Evolutionary conservation across 2,113 vertebrate species (phyloP).

Genomic region (Telmatochromis bifrenatus): DNA sequence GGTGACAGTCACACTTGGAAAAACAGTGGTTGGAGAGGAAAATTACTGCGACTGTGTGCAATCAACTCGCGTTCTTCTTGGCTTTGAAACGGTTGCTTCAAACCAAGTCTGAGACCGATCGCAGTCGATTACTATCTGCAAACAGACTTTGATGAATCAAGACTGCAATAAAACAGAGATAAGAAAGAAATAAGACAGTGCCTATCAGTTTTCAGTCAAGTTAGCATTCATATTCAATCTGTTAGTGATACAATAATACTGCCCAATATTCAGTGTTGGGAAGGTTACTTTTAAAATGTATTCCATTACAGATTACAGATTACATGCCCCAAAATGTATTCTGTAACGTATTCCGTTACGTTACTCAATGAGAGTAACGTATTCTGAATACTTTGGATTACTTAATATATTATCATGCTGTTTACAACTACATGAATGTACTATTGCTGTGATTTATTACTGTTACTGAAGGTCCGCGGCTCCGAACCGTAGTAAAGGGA

Average conservation of each 20-base stretch:
- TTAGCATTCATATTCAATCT: background rate
- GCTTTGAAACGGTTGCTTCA: background rate
- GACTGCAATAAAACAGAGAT: background rate
- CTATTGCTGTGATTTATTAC: too few relatives aligned
- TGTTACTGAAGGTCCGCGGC: too few relatives aligned
- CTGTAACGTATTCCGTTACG: too few relatives aligned
- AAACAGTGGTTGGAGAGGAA: background rate
- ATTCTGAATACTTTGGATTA: too few relatives aligned
- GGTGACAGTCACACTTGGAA: background rate
- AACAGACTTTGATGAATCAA: background rate
- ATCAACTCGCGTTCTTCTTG: background rate
- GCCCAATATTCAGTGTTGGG: background rate
- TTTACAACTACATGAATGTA: too few relatives aligned
- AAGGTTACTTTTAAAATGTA: too few relatives aligned
- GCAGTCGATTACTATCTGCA: background rate
- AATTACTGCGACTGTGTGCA: background rate
- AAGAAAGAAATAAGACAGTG: background rate
- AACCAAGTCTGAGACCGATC: fast-evolving
- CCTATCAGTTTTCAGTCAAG: background rate
- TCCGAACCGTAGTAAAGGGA: too few relatives aligned
- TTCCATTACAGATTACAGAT: too few relatives aligned
- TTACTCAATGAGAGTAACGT: too few relatives aligned
- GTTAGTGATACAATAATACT: background rate
- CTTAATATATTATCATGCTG: too few relatives aligned
- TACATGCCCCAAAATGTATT: too few relatives aligned